phyloP scores from a whole-genome alignment of 2,888 invertebrate genomes.

The Ornithoptera alexandrae region DNA sequence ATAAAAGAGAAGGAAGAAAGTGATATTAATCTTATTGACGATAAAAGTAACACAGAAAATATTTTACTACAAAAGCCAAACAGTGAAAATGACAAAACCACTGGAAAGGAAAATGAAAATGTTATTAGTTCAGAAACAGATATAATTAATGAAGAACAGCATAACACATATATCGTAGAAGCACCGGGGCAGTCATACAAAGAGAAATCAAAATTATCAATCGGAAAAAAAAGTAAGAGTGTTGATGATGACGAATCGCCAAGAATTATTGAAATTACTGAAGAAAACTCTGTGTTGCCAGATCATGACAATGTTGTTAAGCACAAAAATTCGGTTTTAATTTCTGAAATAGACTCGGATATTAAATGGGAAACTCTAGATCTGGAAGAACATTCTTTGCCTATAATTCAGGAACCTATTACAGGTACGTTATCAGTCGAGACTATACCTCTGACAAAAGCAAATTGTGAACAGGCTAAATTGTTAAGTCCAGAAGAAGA shows the following conservation, averaged over 20 bases:
- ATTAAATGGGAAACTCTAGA: slow-evolving; percentile 80
- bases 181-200: slow-evolving; percentile 61
- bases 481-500: slow-evolving; percentile 80
- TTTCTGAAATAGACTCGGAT: slow-evolving; percentile 83
- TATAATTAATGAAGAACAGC: background rate
- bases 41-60: slow-evolving; percentile 21
- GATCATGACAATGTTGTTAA: slow-evolving; percentile 44
- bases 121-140: background rate
- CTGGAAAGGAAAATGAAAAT: background rate
- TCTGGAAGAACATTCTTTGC: slow-evolving; percentile 45
- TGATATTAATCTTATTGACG: slow-evolving; percentile 14
- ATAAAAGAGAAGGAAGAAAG: slow-evolving; percentile 29
- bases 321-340: slow-evolving; percentile 71
- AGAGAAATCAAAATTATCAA: slow-evolving; percentile 56
- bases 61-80: slow-evolving; percentile 2
- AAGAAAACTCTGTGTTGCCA: slow-evolving; percentile 42
- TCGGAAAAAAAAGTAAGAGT: slow-evolving; percentile 69
- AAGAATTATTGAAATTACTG: slow-evolving; percentile 68
- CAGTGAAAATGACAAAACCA: background rate
- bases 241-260: slow-evolving; percentile 71
- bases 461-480: slow-evolving; percentile 61
- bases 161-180: slow-evolving; percentile 64
- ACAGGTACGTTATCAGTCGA: slow-evolving; percentile 63
- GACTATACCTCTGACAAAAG: slow-evolving; percentile 65
- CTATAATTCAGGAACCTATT: slow-evolving; percentile 47